Evolutionary conservation across 2,888 invertebrate species (phyloP), one percentile per base, ranked within the genome.

Genomic region (Meiosimyza platycephala): DNA sequence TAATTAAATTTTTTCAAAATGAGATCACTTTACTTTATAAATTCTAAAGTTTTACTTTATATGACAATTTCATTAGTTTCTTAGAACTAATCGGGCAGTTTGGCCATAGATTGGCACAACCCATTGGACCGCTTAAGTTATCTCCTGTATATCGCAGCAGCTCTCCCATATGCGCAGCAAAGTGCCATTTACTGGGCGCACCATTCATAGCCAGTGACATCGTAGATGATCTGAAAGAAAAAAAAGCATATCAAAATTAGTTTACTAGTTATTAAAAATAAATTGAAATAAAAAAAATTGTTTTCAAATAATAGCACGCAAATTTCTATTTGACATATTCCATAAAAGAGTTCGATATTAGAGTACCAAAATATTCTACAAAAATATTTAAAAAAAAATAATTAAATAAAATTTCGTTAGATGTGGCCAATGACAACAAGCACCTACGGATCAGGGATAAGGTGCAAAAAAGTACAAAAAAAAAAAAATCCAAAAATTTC

Each of bases 131-230:
- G 64, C 86, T 86, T 12, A 84, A 72, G 64, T 83, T 80, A 74
- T 88, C 88, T 11, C 84, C 83, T 0, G 87, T 86, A 63, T 85
- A 84, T 3, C 84, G 83, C 73, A 88, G 78, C n/a, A 88, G 73
- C 74, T 88, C 87, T 9, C 88, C 88, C 88, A 88, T 88, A 59
- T 88, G 87, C 6, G 87, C 86, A 1, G 88, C 87, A 77, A 87
- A 88, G 74, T 88, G 87, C 87, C 87, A 88, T 75, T 86, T 86
- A 64, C 87, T 87, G 12, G 88, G 87, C 68, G 87, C 82, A 72
- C 84, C 80, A 76, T 86, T 87, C 86, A 87, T 87, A 69, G 86
- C 85, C 80, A 87, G 79, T 55, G 87, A 86, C 85, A 88, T 85
- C 3, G 87, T 87, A 28, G 87, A 87, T 22, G 87, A 86, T 80